Percentiles rank a stretch among this genome's conserved stretches.
Conservation (phyloP, 2,113 vertebrate genomes). For the Archocentrus centrarchus region DNA sequence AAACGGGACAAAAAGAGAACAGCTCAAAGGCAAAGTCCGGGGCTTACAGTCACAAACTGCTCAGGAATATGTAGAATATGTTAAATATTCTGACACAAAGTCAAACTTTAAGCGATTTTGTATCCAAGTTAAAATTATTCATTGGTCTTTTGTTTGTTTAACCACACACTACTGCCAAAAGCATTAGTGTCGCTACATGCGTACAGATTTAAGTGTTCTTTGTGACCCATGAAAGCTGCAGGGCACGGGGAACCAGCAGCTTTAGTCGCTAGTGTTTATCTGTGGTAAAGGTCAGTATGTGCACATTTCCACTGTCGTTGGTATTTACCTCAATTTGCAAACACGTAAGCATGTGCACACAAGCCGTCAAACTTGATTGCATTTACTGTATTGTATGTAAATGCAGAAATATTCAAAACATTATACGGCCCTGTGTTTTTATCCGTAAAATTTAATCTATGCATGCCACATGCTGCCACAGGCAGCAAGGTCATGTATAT, state of each 20-base stretch:
- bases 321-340: slow-evolving; percentile 66
- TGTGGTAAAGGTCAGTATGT: slow-evolving; percentile 61
- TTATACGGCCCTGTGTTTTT: background rate
- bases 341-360: slow-evolving; percentile 32
- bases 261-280: slow-evolving; percentile 44
- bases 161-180: slow-evolving; percentile 19
- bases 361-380: slow-evolving; percentile 42
- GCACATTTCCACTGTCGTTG: slow-evolving; percentile 43
- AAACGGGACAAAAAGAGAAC: background rate
- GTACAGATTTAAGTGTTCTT: slow-evolving; percentile 32
- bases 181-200: slow-evolving; percentile 10
- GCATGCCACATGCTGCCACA: background rate
- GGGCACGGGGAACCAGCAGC: slow-evolving; percentile 43
- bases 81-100: background rate
- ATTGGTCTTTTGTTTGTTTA: slow-evolving; percentile 22
- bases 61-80: rapidly evolving
- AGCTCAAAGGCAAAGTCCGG: background rate
- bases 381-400: slow-evolving; percentile 19
- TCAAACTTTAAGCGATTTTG: background rate
- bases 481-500: background rate
- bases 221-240: slow-evolving; percentile 56
- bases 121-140: background rate
- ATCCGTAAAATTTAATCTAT: background rate
- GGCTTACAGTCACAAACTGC: background rate
- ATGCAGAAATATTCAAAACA: background rate